Conservation (phyloP, 2,888 invertebrate genomes). For the Rugalucina vietnamica region DNA sequence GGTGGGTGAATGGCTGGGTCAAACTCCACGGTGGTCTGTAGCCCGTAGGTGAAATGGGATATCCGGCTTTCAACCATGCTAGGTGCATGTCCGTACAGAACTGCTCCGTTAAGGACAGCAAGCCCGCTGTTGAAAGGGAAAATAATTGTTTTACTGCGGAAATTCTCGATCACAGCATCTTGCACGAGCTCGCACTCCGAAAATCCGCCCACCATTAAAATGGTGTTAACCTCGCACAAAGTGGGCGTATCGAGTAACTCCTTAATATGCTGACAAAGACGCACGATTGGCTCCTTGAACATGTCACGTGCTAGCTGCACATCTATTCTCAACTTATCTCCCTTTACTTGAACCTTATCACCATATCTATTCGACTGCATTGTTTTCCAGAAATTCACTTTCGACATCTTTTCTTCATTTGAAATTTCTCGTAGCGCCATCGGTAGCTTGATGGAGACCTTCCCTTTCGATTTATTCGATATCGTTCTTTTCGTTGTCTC, state of each 20-base stretch:
- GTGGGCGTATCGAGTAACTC: slow-evolving; percentile 12
- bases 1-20: slow-evolving; percentile 39
- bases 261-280: slow-evolving; percentile 25
- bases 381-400: slow-evolving; percentile 20
- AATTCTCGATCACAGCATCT: slow-evolving; percentile 5
- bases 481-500: slow-evolving; percentile 49
- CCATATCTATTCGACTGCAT: slow-evolving; percentile 20
- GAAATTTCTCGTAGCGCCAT: slow-evolving; percentile 26
- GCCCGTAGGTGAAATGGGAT: slow-evolving; percentile 54
- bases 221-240: slow-evolving; percentile 20
- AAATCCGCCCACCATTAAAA: slow-evolving; percentile 44
- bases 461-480: slow-evolving; percentile 26
- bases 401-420: slow-evolving; percentile 16
- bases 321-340: slow-evolving; percentile 38
- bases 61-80: slow-evolving; percentile 48
- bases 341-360: slow-evolving; percentile 26
- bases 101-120: slow-evolving; percentile 62
- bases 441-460: slow-evolving; percentile 33
- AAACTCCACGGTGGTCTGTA: slow-evolving; percentile 44
- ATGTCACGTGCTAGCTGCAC: slow-evolving; percentile 10
- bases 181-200: slow-evolving; percentile 46
- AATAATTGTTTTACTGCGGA: slow-evolving; percentile 10
- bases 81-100: slow-evolving; percentile 58
- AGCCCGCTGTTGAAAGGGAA: slow-evolving; percentile 59
- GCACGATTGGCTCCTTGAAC: slow-evolving; percentile 31